These are phyloP conservation scores for Hypotaenidia okinawae DNA, from an alignment of 2,797 vertebrate species.

Conservation along the genomic window DNA sequence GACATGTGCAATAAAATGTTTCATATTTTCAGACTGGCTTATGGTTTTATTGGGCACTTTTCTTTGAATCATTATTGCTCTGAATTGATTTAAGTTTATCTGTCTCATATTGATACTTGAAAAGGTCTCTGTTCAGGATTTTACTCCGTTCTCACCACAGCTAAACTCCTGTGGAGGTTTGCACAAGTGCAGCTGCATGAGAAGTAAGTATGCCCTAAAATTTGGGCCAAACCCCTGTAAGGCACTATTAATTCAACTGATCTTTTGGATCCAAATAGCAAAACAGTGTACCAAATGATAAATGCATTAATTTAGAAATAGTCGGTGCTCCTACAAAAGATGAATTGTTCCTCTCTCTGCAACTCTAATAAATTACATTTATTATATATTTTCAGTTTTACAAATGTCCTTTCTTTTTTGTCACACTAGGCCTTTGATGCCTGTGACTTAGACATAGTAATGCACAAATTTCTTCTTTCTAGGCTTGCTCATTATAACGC, in stretches of 20 bases:
- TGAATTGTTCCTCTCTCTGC: not conserved
- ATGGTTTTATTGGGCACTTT: not conserved
- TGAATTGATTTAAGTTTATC: not conserved
- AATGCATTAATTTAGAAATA: constrained; percentile 37
- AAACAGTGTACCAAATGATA: not conserved
- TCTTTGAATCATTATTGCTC: not conserved
- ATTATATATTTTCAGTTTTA: not conserved
- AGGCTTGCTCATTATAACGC: not conserved
- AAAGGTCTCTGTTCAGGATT: not conserved
- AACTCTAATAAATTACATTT: constrained; percentile 4
- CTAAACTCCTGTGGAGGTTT: not conserved
- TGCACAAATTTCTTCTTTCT: not conserved
- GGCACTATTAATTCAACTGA: not conserved
- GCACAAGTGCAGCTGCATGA: not conserved
- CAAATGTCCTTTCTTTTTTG: not conserved
- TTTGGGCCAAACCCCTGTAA: not conserved
- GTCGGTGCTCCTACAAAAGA: not conserved
- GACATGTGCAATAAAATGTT: not conserved
- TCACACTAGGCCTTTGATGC: not conserved
- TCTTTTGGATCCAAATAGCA: not conserved
- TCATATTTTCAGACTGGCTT: not conserved
- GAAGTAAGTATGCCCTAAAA: not conserved
- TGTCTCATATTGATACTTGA: not conserved
- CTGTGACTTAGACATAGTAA: not conserved
- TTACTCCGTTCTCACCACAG: not conserved